Evolutionary conservation across 2,888 invertebrate species (phyloP).

Genomic region (Cephus pulcher): DNA sequence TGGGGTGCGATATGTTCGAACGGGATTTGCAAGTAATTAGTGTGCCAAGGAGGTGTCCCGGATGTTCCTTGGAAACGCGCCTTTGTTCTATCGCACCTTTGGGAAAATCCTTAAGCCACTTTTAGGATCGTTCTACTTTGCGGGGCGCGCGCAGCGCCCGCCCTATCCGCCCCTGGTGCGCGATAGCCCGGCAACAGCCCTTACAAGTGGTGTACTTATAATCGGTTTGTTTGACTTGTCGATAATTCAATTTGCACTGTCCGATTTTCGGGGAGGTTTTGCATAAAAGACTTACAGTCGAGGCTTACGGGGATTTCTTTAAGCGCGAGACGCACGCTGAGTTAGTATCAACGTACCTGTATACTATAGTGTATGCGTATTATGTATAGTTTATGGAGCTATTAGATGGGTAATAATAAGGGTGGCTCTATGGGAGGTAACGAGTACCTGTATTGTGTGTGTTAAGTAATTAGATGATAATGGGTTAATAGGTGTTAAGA

Average conservation of each 20-base stretch:
- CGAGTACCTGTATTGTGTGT: neutral
- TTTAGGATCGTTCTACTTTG: neutral
- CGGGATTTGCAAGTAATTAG: constrained; percentile 24
- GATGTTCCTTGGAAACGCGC: neutral
- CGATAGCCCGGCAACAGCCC: neutral
- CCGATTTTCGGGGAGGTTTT: neutral
- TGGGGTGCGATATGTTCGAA: constrained; percentile 16
- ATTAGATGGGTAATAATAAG: neutral
- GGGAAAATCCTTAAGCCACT: constrained; percentile 1
- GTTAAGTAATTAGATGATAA: neutral
- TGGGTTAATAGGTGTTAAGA: neutral
- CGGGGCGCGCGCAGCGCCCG: too few species aligned
- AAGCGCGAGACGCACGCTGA: neutral
- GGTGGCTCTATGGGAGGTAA: neutral
- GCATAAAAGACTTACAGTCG: neutral
- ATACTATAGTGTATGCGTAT: neutral
- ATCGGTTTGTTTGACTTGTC: neutral
- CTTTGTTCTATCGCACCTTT: constrained; percentile 2
- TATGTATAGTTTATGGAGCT: neutral
- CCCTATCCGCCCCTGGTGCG: neutral
- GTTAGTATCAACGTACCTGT: neutral
- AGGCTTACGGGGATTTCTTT: neutral
- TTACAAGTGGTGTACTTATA: neutral
- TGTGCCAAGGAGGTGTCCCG: neutral
- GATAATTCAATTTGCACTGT: constrained; percentile 2